Conservation (phyloP, 2,888 invertebrate species). For the Tridacna gigas region DNA sequence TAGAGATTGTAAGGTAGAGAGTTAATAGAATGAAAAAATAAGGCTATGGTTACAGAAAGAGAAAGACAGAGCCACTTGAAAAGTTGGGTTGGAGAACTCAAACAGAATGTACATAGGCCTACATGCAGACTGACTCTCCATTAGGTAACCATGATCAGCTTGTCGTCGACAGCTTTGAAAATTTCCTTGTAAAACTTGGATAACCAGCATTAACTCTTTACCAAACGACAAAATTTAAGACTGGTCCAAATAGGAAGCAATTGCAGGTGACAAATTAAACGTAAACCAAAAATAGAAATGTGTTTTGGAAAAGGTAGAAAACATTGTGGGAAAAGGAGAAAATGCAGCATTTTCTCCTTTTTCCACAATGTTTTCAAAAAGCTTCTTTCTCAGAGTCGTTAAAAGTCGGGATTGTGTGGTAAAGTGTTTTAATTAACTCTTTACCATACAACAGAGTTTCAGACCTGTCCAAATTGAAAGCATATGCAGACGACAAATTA, state of each 20-base stretch:
- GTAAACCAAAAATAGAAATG: no score
- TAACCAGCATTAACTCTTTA: not conserved
- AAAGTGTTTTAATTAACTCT: no score
- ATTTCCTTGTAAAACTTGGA: not conserved
- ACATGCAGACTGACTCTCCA: not conserved
- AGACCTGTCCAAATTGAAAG: not conserved
- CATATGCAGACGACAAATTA: no score
- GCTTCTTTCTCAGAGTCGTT: no score
- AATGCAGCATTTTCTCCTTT: no score
- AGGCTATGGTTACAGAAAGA: not conserved
- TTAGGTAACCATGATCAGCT: slow-evolving; percentile 4
- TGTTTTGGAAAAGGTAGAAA: no score
- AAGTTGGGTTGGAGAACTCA: slow-evolving; percentile 27
- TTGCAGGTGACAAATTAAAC: no score
- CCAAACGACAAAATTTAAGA: not conserved
- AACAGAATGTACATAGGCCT: slow-evolving; percentile 4
- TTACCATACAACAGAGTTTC: not conserved
- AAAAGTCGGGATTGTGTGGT: no score
- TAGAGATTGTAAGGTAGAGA: not conserved
- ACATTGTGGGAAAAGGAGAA: no score
- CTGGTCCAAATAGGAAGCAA: not conserved
- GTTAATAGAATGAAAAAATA: not conserved
- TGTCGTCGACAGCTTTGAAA: not conserved
- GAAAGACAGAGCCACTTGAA: slow-evolving; percentile 10
- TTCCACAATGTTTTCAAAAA: no score